Evolutionary conservation across 2,797 vertebrate genomes (phyloP).

Genomic region (Neosalanx taihuensis): DNA sequence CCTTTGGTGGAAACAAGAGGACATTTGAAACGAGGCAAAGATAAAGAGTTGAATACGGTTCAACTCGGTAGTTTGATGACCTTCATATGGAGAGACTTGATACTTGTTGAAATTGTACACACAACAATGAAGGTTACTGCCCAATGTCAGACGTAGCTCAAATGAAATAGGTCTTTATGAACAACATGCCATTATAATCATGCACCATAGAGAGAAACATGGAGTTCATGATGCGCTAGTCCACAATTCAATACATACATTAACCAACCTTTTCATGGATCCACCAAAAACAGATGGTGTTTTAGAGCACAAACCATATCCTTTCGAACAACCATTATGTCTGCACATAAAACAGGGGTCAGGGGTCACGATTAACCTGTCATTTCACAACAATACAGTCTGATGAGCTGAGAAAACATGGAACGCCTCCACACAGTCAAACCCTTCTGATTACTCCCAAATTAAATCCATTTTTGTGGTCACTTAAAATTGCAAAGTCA

Average conservation of each 20-base stretch:
- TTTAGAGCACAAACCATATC: constrained; percentile 41
- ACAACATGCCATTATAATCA: constrained; percentile 36
- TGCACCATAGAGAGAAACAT: constrained; percentile 27
- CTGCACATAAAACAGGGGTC: constrained; percentile 52
- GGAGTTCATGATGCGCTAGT: constrained; percentile 19
- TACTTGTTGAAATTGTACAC: not conserved
- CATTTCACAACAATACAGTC: constrained; percentile 71
- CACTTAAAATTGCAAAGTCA: constrained; percentile 46
- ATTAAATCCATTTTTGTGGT: constrained; percentile 64
- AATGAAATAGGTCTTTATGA: not conserved
- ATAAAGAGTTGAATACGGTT: not conserved
- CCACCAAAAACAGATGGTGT: constrained; percentile 1
- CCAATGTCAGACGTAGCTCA: not conserved
- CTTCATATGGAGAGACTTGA: not conserved
- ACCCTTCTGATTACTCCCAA: constrained; percentile 52
- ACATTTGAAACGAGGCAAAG: constrained; percentile 1
- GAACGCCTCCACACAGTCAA: constrained; percentile 48
- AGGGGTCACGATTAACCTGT: constrained; percentile 66
- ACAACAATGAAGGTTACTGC: not conserved
- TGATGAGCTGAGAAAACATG: constrained; percentile 64
- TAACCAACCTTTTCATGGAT: constrained; percentile 37
- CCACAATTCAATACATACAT: constrained; percentile 34
- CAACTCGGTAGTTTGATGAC: not conserved
- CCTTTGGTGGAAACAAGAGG: not conserved
- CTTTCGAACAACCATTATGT: constrained; percentile 61